Base-by-base conservation (phyloP, 2,888 invertebrate species). In the Spisula subtruncata region DNA sequence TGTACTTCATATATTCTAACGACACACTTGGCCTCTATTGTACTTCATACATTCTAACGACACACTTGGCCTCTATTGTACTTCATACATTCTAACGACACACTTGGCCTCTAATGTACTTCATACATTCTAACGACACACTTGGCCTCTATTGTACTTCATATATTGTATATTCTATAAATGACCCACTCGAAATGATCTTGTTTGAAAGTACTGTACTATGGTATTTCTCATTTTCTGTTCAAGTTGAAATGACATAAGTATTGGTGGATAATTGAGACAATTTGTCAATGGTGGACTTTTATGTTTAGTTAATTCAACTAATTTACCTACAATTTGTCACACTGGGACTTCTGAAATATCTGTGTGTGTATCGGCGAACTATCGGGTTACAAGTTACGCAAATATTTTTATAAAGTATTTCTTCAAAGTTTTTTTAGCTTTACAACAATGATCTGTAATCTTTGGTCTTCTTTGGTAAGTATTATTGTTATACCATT, bases 341-440 rank as follows among this genome's bases (percentile, higher is more conserved):
- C 10, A 51, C 16, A 16, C n/a, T n/a, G n/a, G 8, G 4, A n/a
- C n/a, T 66, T 10, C 10, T 66, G n/a, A 66, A 25, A 25, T 66
- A 66, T 25, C 25, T 12, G n/a, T 66, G n/a, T 25, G 25, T 66
- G 60, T 66, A 66, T 66, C 60, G n/a, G 5, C 8, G 25, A 25
- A 25, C 60, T 66, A 66, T 66, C 60, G n/a, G 5, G 25, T 66
- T 66, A 25, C 60, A 66, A 66, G 10, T 66, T n/a, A 66, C 25
- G n/a, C 60, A 66, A 66, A 66, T 66, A 66, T 66, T 66, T 66
- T 66, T 66, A 66, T 25, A 6, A 66, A 25, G 60, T 66, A 66
- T 66, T 66, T 66, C 60, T 66, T 66, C n/a, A 10, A 25, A 66
- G 60, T 66, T 66, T 66, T 66, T 66, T 66, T 66, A 66, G 51